Conservation (phyloP, 2,113 vertebrate species). For the Salminus brasiliensis region DNA sequence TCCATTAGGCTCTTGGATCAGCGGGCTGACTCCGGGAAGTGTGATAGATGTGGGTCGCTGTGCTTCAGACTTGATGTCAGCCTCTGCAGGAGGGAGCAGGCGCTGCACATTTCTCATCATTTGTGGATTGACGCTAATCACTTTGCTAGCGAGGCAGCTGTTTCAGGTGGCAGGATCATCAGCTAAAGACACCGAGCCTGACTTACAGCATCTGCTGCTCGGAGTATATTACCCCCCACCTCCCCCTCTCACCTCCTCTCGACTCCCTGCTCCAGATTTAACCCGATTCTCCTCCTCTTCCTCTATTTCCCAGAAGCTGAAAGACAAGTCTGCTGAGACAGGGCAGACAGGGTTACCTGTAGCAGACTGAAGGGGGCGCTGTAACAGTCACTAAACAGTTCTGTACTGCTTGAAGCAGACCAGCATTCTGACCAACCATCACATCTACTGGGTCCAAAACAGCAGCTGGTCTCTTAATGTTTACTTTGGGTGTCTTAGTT, state of each 20-base stretch:
- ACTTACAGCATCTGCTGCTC: slow-evolving; percentile 46
- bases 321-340: too few species aligned
- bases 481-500: too few species aligned
- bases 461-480: too few species aligned
- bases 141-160: slow-evolving; percentile 41
- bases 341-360: too few species aligned
- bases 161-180: slow-evolving; percentile 34
- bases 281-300: neutral
- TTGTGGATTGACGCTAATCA: slow-evolving; percentile 34
- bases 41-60: neutral
- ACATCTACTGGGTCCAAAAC: too few species aligned
- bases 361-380: too few species aligned
- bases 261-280: slow-evolving; percentile 1
- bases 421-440: too few species aligned
- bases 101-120: slow-evolving; percentile 6
- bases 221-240: slow-evolving; percentile 3
- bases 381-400: too few species aligned
- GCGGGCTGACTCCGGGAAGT: neutral
- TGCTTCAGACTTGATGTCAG: neutral
- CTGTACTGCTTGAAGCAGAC: too few species aligned
- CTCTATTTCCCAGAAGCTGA: too few species aligned
- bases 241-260: slow-evolving; percentile 1
- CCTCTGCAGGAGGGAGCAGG: too few species aligned
- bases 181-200: slow-evolving; percentile 31
- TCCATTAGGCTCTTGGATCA: neutral